Conservation (phyloP, 2,888 invertebrate genomes). For the Phrixothrix hirtus region DNA sequence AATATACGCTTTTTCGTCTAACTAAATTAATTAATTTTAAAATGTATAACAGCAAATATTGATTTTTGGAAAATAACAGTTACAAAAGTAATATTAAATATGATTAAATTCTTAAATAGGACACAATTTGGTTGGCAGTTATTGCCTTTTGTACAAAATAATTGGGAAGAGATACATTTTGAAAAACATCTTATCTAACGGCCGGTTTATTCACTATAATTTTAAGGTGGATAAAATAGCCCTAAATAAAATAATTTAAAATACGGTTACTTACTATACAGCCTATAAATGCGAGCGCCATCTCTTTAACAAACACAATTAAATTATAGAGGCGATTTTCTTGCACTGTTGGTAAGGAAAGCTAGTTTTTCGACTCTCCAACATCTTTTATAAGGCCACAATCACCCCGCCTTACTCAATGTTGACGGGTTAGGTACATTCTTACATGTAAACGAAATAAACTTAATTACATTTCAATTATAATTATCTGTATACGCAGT, state of each 20-base stretch:
- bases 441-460: constrained; percentile 33
- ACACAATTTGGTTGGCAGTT: no score
- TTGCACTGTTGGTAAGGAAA: constrained; percentile 29
- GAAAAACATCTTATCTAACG: no score
- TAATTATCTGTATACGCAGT: no score
- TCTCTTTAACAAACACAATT: not conserved
- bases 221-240: no score
- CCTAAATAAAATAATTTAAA: not conserved
- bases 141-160: no score
- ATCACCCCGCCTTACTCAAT: constrained; percentile 48
- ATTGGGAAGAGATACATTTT: no score
- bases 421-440: constrained; percentile 50
- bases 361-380: constrained; percentile 24
- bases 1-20: no score
- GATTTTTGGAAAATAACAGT: no score
- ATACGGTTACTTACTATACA: constrained; percentile 1
- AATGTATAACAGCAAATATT: no score
- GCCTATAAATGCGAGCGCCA: not conserved
- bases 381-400: constrained; percentile 24
- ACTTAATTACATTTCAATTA: constrained; percentile 7
- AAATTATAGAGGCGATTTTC: constrained; percentile 4
- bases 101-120: no score
- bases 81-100: no score
- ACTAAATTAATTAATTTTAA: no score
- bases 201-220: not conserved